Evolutionary conservation across 2,888 invertebrate genomes (phyloP).

Genomic region (Ryuthela nishihirai): DNA sequence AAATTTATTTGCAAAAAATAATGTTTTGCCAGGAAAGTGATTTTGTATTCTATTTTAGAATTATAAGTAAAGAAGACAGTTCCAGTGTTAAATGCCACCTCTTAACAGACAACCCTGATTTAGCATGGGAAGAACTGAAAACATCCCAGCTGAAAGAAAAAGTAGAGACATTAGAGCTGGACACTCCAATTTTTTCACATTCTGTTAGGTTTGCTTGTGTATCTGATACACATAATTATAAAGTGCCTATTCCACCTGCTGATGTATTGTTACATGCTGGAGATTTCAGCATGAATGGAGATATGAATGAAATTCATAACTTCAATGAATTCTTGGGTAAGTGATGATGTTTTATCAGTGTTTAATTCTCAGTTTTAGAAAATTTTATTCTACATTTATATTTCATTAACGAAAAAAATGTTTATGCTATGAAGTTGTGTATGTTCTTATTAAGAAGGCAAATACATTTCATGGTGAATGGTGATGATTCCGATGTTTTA

Average conservation of each 20-base stretch:
- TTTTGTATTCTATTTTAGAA: too few relatives aligned
- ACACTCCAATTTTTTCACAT: conserved; percentile 43
- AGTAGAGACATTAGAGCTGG: conserved; percentile 49
- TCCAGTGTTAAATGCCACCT: conserved; percentile 56
- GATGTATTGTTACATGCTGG: conserved; percentile 81
- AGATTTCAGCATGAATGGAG: conserved; percentile 75
- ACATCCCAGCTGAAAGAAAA: conserved; percentile 64
- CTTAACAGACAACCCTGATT: conserved; percentile 64
- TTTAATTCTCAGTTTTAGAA: too few relatives aligned
- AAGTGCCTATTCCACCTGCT: conserved; percentile 67
- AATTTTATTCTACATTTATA: too few relatives aligned
- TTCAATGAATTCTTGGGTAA: conserved; percentile 73
- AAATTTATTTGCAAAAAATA: too few relatives aligned
- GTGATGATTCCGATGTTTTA: too few relatives aligned
- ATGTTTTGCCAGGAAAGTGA: too few relatives aligned
- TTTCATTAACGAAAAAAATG: too few relatives aligned
- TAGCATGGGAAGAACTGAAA: conserved; percentile 67
- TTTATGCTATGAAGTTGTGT: too few relatives aligned
- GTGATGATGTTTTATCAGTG: too few relatives aligned
- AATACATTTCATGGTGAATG: too few relatives aligned
- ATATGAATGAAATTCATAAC: conserved; percentile 65
- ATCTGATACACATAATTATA: conserved; percentile 76
- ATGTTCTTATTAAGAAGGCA: too few relatives aligned
- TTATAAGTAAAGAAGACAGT: too few relatives aligned
- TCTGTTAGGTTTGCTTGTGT: conserved; percentile 71